Percentiles rank a stretch among this genome's conserved stretches.
Evolutionary conservation across 2,797 vertebrate genomes (phyloP).

Genomic region (Ciconia nigra): DNA sequence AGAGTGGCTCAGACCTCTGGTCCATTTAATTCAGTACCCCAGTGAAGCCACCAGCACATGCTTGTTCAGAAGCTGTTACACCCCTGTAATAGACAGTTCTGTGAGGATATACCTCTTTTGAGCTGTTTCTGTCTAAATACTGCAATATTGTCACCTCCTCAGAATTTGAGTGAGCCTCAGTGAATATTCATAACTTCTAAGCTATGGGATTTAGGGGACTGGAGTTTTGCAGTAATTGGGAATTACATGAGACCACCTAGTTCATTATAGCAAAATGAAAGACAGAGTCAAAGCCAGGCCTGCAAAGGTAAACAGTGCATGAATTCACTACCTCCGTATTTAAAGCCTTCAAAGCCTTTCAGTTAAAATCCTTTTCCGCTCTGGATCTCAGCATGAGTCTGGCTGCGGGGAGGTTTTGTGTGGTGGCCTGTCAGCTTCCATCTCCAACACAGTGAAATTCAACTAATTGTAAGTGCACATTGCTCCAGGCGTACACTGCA

Average conservation of each 20-base stretch:
- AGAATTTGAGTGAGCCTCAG: background rate
- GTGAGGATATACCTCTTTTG: background rate
- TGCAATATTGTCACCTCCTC: background rate
- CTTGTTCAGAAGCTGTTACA: background rate
- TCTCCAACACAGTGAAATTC: conserved; percentile 68
- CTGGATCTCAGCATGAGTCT: conserved; percentile 65
- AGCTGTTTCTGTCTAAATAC: background rate
- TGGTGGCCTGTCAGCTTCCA: conserved; percentile 72
- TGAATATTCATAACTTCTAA: conserved; percentile 17
- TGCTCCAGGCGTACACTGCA: conserved; percentile 28
- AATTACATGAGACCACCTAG: conserved; percentile 54
- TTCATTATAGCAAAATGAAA: conserved; percentile 61
- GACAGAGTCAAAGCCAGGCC: conserved; percentile 53
- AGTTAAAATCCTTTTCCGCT: conserved; percentile 68
- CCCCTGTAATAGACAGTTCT: background rate
- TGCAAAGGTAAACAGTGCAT: conserved; percentile 58
- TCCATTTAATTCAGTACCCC: background rate
- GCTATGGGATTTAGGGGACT: background rate
- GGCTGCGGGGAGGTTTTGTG: conserved; percentile 71
- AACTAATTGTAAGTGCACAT: conserved; percentile 64
- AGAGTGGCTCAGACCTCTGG: background rate
- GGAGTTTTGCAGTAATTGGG: conserved; percentile 28
- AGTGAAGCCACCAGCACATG: background rate
- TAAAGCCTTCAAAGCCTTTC: conserved; percentile 61
- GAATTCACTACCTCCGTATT: conserved; percentile 59